A percentile compares a stretch with the other conserved stretches of the same genome.
phyloP scores from a whole-genome alignment of 1,140 invertebrate genomes.

The Calliopsis andreniformis region DNA sequence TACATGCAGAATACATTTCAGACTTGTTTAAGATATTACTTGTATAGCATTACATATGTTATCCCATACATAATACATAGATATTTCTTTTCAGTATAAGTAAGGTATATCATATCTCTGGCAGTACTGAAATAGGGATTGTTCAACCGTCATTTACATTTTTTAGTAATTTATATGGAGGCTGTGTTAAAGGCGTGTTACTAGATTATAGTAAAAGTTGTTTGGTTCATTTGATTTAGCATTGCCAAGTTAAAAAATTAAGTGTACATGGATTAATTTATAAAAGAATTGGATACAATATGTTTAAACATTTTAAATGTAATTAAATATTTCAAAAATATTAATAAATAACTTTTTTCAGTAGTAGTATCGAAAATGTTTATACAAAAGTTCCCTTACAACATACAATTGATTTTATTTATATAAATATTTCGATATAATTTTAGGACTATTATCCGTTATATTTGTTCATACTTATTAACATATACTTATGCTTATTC shows the following conservation, averaged over 20 bases:
- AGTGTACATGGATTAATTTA: slow-evolving; percentile 30
- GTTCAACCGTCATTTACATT: slow-evolving; percentile 40
- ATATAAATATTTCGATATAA: not conserved
- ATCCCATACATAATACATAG: slow-evolving; percentile 24
- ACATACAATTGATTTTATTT: not conserved
- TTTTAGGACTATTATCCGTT: not conserved
- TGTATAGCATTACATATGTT: slow-evolving; percentile 25
- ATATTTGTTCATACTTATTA: slow-evolving; percentile 8
- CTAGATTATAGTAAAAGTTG: slow-evolving; percentile 28
- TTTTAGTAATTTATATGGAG: slow-evolving; percentile 53
- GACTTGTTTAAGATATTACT: slow-evolving; percentile 24
- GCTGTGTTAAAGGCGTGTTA: slow-evolving; percentile 48
- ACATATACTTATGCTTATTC: slow-evolving; percentile 2
- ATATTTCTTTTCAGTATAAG: slow-evolving; percentile 11
- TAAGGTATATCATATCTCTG: slow-evolving; percentile 14
- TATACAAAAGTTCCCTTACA: slow-evolving; percentile 21
- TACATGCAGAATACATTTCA: slow-evolving; percentile 30
- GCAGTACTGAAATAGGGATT: slow-evolving; percentile 23
- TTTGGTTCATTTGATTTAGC: slow-evolving; percentile 26
- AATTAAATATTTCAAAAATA: slow-evolving; percentile 59
- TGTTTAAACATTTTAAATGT: slow-evolving; percentile 36
- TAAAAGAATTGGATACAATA: slow-evolving; percentile 22
- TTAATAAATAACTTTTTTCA: slow-evolving; percentile 60
- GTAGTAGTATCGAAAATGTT: slow-evolving; percentile 22
- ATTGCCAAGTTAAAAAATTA: slow-evolving; percentile 2